phyloP scores from a whole-genome alignment of 2,797 vertebrate species.

The Gorsachius magnificus region DNA sequence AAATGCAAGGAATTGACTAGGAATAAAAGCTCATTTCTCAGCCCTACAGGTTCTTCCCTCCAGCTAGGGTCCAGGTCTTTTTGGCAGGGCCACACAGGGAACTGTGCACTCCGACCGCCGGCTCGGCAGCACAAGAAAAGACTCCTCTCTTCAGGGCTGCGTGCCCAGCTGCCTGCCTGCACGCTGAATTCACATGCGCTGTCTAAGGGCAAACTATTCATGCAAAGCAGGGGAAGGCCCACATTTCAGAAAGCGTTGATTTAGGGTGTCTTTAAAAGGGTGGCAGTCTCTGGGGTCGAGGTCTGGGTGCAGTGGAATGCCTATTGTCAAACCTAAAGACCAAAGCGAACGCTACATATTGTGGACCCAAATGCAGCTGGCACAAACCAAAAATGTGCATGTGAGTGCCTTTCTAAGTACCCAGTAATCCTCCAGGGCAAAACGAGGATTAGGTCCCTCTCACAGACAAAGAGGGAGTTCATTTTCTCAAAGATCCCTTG shows the following conservation, averaged over 20 bases:
- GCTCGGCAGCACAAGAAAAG: background rate
- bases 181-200: background rate
- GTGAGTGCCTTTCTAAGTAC: slow-evolving; percentile 76
- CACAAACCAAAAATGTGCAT: slow-evolving; percentile 69
- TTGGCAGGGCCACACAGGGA: background rate
- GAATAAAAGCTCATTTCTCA: background rate
- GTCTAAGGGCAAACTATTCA: background rate
- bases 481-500: slow-evolving; percentile 68
- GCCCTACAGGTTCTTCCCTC: background rate
- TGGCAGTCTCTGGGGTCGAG: slow-evolving; percentile 18
- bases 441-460: slow-evolving; percentile 72
- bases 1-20: background rate
- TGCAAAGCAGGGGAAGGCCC: background rate
- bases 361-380: slow-evolving; percentile 64
- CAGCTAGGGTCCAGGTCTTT: background rate
- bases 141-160: background rate
- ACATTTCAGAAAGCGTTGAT: background rate
- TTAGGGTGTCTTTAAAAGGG: slow-evolving; percentile 25
- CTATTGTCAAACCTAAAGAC: slow-evolving; percentile 57
- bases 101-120: rapidly evolving
- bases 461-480: slow-evolving; percentile 67
- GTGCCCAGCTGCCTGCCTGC: background rate
- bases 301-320: slow-evolving; percentile 47
- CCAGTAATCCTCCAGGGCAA: slow-evolving; percentile 75
- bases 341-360: slow-evolving; percentile 49